Conservation (phyloP, 2,797 vertebrate species). For the Erpetoichthys calabaricus region DNA sequence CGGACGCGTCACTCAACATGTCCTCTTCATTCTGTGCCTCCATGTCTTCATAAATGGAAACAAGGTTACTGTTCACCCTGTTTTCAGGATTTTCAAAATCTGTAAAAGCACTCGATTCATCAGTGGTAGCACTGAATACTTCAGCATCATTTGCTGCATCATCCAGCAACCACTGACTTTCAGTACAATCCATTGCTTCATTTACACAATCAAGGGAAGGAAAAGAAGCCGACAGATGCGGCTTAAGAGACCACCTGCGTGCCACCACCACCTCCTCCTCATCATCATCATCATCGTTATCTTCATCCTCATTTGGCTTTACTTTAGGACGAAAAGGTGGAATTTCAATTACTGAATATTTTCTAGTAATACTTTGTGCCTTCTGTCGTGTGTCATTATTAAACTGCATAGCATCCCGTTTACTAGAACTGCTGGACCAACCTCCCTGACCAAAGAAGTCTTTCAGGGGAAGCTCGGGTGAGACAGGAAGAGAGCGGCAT, state of each 20-base stretch:
- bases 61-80: slow-evolving; percentile 14
- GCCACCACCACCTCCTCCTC: slow-evolving; percentile 14
- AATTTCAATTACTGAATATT: slow-evolving; percentile 74
- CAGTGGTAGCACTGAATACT: slow-evolving; percentile 3
- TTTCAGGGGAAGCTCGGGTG: slow-evolving; percentile 62
- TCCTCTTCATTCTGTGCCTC: slow-evolving; percentile 49
- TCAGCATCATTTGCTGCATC: slow-evolving; percentile 26
- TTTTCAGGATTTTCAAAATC: slow-evolving; percentile 14
- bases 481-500: slow-evolving; percentile 77
- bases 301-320: slow-evolving; percentile 42
- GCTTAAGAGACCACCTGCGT: slow-evolving; percentile 27
- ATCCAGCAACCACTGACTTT: slow-evolving; percentile 42
- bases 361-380: slow-evolving; percentile 50
- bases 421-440: slow-evolving; percentile 31
- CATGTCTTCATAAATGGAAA: slow-evolving; percentile 48
- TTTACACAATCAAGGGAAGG: slow-evolving; percentile 25
- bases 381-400: slow-evolving; percentile 51
- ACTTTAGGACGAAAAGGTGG: slow-evolving; percentile 64
- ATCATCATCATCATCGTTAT: slow-evolving; percentile 17
- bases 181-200: slow-evolving; percentile 78
- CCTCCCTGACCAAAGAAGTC: slow-evolving; percentile 47
- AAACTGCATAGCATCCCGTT: slow-evolving; percentile 42
- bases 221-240: slow-evolving; percentile 12
- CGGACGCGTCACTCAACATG: slow-evolving; percentile 25
- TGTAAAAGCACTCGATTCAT: slow-evolving; percentile 13